Conservation (phyloP, 2,797 vertebrate species). For the Carcharodon carcharias region DNA sequence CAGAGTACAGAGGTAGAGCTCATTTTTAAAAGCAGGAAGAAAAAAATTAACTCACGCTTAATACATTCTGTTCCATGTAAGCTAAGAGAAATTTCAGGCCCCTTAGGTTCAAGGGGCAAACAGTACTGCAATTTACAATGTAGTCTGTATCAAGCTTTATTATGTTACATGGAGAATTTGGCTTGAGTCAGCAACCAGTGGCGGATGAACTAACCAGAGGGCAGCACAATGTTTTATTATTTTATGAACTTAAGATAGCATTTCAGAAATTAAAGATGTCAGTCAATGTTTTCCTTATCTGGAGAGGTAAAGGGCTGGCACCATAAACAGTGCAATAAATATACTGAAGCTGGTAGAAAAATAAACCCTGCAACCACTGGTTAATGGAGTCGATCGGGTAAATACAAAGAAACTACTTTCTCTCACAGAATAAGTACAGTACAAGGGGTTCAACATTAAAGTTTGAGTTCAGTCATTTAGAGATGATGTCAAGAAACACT, state of each 20-base stretch:
- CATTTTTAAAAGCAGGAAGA: too few relatives aligned
- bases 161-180: neutral
- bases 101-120: neutral
- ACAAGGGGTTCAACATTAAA: conserved; percentile 27
- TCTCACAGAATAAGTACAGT: neutral
- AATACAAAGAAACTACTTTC: neutral
- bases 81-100: neutral
- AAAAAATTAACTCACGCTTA: neutral
- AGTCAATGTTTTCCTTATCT: neutral
- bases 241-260: neutral
- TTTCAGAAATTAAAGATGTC: neutral
- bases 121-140: neutral
- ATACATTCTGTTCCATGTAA: neutral
- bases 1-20: too few relatives aligned
- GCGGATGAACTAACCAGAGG: neutral
- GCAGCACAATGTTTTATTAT: neutral
- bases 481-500: neutral
- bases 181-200: neutral
- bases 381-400: neutral
- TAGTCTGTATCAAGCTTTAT: neutral
- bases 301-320: neutral
- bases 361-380: neutral
- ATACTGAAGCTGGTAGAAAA: neutral
- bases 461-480: neutral
- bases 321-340: neutral